These are phyloP conservation scores for Chaetogeoica ovagalla DNA, from an alignment of 2,888 invertebrate species.

Conservation along the genomic window DNA sequence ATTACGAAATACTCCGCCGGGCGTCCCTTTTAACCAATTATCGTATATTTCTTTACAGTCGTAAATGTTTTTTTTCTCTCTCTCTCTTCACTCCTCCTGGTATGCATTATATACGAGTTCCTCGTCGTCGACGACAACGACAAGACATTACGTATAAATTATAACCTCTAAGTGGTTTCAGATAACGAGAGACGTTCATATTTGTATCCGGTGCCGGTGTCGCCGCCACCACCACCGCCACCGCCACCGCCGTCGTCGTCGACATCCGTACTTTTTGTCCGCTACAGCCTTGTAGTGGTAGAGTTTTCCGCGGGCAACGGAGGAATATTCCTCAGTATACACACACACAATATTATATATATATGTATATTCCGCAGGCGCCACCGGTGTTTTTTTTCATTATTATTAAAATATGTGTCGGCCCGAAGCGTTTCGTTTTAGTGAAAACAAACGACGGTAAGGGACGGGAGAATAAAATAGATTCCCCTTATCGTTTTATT, in stretches of 20 bases:
- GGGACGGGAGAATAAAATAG: slow-evolving; percentile 18
- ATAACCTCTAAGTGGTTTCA: slow-evolving; percentile 52
- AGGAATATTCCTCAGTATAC: slow-evolving; percentile 14
- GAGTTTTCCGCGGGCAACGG: slow-evolving; percentile 30
- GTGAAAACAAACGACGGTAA: slow-evolving; percentile 4
- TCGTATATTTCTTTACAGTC: slow-evolving; percentile 53
- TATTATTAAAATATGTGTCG: slow-evolving; percentile 46
- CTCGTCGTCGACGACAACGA: neutral
- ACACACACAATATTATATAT: neutral
- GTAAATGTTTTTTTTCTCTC: slow-evolving; percentile 42
- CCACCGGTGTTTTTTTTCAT: slow-evolving; percentile 44
- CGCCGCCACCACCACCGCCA: neutral
- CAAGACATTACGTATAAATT: slow-evolving; percentile 47
- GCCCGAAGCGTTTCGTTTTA: slow-evolving; percentile 35
- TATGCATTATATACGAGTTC: neutral
- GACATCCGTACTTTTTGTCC: too few relatives aligned
- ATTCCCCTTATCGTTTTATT: neutral
- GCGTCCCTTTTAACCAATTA: slow-evolving; percentile 52
- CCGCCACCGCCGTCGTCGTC: too few relatives aligned
- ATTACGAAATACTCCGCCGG: slow-evolving; percentile 40
- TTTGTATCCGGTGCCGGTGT: slow-evolving; percentile 23
- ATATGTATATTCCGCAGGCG: slow-evolving; percentile 44
- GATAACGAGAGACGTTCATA: slow-evolving; percentile 50
- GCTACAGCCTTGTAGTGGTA: neutral
- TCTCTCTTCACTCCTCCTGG: neutral